Evolutionary conservation across 2,888 invertebrate genomes (phyloP).

Genomic region (Aelia acuminata): DNA sequence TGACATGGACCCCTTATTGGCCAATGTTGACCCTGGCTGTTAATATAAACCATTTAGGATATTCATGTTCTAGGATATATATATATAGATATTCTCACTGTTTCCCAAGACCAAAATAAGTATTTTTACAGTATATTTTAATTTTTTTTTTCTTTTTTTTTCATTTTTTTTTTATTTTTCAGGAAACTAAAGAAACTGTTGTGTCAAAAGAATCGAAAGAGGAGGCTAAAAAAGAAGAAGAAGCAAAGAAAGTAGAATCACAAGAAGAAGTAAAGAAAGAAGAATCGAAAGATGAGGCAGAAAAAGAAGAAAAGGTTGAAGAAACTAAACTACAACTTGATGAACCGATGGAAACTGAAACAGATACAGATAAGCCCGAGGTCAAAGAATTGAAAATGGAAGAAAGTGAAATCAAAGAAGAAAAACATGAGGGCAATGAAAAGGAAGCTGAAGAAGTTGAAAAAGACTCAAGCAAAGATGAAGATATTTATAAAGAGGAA

Average conservation of each 20-base stretch:
- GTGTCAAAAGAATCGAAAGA: conserved; percentile 56
- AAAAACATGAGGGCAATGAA: conserved; percentile 26
- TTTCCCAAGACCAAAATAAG: too few relatives aligned
- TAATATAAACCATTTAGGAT: too few relatives aligned
- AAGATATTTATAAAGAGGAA: conserved; percentile 55
- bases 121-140: too few relatives aligned
- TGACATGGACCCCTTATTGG: too few relatives aligned
- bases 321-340: background rate
- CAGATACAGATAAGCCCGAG: background rate
- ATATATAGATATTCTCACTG: too few relatives aligned
- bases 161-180: too few relatives aligned
- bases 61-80: too few relatives aligned
- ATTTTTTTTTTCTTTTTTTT: conserved; percentile 1
- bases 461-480: conserved; percentile 65
- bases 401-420: conserved; percentile 35
- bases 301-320: conserved; percentile 53
- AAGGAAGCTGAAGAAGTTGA: conserved; percentile 65
- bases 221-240: too few relatives aligned
- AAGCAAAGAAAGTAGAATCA: conserved; percentile 58
- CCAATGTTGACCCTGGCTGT: too few relatives aligned
- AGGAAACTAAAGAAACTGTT: conserved; percentile 21
- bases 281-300: conserved; percentile 11
- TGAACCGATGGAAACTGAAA: background rate
- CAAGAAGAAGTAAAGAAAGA: conserved; percentile 59
- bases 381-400: conserved; percentile 25